Conservation (phyloP, 35 echinoderm and acorn worm species). For the Eucidaris tribuloides region DNA sequence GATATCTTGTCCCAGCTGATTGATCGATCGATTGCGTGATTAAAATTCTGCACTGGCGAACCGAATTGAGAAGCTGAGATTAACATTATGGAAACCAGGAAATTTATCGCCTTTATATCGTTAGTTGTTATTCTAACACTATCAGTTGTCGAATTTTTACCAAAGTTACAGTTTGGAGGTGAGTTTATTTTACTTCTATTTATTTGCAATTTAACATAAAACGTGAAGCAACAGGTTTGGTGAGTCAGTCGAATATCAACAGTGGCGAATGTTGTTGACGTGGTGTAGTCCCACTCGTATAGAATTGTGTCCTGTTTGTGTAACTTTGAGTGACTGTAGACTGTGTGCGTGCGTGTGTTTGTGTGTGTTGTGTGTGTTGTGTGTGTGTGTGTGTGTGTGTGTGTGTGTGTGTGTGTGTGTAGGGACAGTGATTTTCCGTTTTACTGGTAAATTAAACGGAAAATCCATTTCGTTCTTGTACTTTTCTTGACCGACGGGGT, state of each 20-base stretch:
- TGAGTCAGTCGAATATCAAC: not conserved
- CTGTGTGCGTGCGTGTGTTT: not conserved
- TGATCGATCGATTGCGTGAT: too few species aligned
- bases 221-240: not conserved
- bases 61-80: too few species aligned
- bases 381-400: too few species aligned
- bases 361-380: too few species aligned
- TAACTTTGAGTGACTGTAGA: not conserved
- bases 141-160: constrained; percentile 17
- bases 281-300: not conserved
- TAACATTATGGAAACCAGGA: not conserved
- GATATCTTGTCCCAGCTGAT: too few species aligned
- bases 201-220: not conserved
- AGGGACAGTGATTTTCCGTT: too few species aligned
- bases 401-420: too few species aligned
- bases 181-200: not conserved
- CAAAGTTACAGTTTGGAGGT: not conserved
- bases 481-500: too few species aligned
- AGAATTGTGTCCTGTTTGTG: not conserved
- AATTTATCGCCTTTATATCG: not conserved
- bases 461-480: too few species aligned
- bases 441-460: too few species aligned
- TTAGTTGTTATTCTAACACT: constrained; percentile 9
- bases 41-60: too few species aligned
- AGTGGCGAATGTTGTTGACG: not conserved